Base-by-base conservation (phyloP, 2,888 invertebrate species). In the Arctia plantaginis region DNA sequence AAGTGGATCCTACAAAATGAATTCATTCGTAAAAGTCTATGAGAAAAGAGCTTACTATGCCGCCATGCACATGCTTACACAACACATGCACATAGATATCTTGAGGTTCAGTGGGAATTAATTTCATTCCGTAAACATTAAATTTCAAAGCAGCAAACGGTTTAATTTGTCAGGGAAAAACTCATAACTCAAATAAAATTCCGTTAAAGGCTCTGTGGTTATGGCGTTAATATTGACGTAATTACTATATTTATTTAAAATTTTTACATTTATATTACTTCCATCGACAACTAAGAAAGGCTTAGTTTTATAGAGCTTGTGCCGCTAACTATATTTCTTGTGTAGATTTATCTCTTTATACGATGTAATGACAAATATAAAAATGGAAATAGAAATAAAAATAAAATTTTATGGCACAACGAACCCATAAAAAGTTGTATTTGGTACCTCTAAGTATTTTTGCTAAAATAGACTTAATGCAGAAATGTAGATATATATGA, bases 81-180 rank as follows among this genome's bases (percentile, higher is more conserved):
- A 35, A n/a, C 10, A n/a, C n/a, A 55, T 10, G 12, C 12, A 12
- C n/a, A n/a, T 10, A 55, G 41, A 55, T 15, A 69, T 55, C 33
- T 47, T 4, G 35, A 69, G 47, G 23, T 23, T 66, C 39, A 51
- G 20, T 23, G 73, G 51, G 51, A 51, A 69, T 69, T 73, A 51
- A 73, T 66, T 73, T 65, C 65, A 12, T 73, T 69, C 55, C 65
- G 66, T 55, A 65, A 51, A 44, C 33, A 73, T 65, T 65, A 73
- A 73, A 68, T 47, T 69, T 62, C 72, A 33, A 44, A 27, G 27
- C 72, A 68, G 47, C 41, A 23, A 12, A 69, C 30, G 64, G 44
- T 51, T 73, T 55, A 20, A 69, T 47, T 73, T 65, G 23, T 73
- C 7, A 66, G 66, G 69, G 67, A 72, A 72, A 67, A 73, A 51